These are phyloP conservation scores for Caenorhabditis sinica DNA, from an alignment of 2,888 invertebrate species.

Conservation along the genomic window DNA sequence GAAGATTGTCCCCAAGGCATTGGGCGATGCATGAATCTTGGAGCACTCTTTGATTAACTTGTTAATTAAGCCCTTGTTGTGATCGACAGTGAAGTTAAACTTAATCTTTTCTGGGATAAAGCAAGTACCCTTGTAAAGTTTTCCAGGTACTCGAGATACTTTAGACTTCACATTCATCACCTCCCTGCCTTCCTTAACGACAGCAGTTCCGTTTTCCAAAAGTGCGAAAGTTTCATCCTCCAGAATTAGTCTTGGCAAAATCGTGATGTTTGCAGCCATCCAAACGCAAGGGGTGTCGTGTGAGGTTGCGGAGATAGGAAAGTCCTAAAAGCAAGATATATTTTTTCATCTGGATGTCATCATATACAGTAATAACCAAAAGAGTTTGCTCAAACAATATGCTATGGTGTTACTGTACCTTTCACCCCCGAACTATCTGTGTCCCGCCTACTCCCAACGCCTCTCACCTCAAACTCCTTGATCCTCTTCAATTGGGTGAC, in stretches of 20 bases:
- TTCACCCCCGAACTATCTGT: too few relatives aligned
- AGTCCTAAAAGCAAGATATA: too few relatives aligned
- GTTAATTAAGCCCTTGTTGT: too few relatives aligned
- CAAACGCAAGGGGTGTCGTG: neutral
- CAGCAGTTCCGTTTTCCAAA: neutral
- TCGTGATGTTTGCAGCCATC: neutral
- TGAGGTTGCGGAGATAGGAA: too few relatives aligned
- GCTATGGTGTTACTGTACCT: too few relatives aligned
- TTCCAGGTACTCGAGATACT: too few relatives aligned
- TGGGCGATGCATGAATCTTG: neutral
- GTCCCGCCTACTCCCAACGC: too few relatives aligned
- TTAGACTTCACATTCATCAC: neutral
- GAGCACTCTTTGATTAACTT: neutral
- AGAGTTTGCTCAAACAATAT: too few relatives aligned
- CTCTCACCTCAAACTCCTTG: conserved; percentile 5
- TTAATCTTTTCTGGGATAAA: neutral
- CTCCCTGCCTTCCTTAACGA: conserved; percentile 4
- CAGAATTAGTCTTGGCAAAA: neutral
- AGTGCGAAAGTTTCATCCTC: neutral
- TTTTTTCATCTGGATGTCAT: too few relatives aligned
- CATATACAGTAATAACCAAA: too few relatives aligned
- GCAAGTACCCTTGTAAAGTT: neutral
- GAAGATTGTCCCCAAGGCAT: neutral
- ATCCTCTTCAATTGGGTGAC: neutral
- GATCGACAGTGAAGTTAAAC: neutral